Evolutionary conservation across 2,113 vertebrate species (phyloP).

Genomic region (Columbina picui): DNA sequence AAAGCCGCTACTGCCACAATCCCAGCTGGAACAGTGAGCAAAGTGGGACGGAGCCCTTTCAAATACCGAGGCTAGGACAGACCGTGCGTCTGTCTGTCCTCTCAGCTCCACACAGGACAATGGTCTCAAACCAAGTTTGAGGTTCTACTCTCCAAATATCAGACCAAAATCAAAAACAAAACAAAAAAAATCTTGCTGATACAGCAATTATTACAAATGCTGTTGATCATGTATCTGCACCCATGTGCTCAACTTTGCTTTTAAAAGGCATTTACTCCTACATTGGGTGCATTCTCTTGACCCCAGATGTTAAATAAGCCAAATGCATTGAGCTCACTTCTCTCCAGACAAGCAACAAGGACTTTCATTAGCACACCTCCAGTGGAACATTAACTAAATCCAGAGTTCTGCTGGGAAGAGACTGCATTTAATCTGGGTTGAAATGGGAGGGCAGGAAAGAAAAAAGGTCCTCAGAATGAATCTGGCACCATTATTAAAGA

Average conservation of each 20-base stretch:
- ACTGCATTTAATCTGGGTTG: neutral
- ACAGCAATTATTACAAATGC: neutral
- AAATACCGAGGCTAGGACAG: fast-evolving
- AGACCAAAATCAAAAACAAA: neutral
- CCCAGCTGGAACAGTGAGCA: fast-evolving
- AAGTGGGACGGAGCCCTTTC: fast-evolving
- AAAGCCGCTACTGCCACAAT: neutral
- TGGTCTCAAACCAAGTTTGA: neutral
- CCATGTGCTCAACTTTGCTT: neutral
- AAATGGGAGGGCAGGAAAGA: neutral
- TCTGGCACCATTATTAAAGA: neutral
- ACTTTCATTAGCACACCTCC: neutral
- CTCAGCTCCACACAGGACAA: neutral
- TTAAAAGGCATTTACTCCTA: neutral
- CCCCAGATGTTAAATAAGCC: neutral
- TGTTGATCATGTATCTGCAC: neutral
- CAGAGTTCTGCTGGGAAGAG: conserved; percentile 19
- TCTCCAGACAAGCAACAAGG: neutral
- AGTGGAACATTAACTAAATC: conserved; percentile 34
- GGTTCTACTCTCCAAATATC: neutral
- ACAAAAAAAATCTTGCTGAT: neutral
- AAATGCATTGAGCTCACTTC: neutral
- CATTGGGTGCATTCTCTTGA: neutral
- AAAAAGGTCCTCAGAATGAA: conserved; percentile 10
- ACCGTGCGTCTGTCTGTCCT: fast-evolving